Conservation (phyloP, 2,888 invertebrate species). For the Willowsia nigromaculata region DNA sequence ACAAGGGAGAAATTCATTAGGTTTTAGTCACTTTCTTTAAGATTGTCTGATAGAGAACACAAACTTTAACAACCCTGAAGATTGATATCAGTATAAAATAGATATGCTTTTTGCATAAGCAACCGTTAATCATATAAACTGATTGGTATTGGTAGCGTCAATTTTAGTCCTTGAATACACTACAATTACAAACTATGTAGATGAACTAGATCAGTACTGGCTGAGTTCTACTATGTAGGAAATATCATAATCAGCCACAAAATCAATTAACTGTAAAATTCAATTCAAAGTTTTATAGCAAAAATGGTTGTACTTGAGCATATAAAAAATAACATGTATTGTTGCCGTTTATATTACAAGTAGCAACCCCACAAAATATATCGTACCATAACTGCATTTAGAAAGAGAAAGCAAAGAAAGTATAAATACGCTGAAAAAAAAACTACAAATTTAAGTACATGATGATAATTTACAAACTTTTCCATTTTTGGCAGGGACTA, state of each 20-base stretch:
- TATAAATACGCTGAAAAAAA: background rate
- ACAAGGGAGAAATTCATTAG: background rate
- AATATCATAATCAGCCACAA: background rate
- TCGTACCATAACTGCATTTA: slow-evolving; percentile 21
- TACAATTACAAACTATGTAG: no score
- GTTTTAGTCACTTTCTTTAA: background rate
- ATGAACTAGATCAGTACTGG: background rate
- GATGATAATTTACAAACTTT: background rate
- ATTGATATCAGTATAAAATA: background rate
- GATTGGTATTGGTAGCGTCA: no score
- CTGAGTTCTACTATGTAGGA: background rate
- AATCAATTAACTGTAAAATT: background rate
- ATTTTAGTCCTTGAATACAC: no score
- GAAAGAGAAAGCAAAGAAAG: background rate
- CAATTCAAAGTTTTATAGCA: background rate
- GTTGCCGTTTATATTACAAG: background rate
- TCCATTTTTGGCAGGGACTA: slow-evolving; percentile 60
- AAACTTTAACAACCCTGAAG: background rate
- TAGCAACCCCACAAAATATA: background rate
- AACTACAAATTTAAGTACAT: background rate
- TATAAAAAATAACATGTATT: background rate
- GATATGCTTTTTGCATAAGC: background rate
- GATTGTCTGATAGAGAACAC: no score
- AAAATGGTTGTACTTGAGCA: background rate
- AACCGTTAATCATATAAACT: no score